Conservation (phyloP, 2,797 vertebrate species). For the Peromyscus attwateri region DNA sequence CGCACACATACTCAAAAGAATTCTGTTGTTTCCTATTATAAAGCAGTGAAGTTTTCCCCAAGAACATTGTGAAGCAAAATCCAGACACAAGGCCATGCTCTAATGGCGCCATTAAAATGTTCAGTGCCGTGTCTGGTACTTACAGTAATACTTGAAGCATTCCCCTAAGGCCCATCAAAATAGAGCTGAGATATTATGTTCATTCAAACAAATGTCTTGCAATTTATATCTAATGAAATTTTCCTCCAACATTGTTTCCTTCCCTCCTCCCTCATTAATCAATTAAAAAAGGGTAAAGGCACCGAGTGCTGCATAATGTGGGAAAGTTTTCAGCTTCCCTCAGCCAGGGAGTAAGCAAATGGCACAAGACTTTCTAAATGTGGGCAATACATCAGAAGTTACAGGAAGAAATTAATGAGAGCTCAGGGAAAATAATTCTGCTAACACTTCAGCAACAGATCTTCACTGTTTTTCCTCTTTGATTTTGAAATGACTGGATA, state of each 20-base stretch:
- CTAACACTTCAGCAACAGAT: slow-evolving; percentile 37
- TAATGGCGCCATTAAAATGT: slow-evolving; percentile 69
- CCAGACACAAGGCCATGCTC: slow-evolving; percentile 62
- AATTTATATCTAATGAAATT: slow-evolving; percentile 81
- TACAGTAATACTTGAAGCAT: slow-evolving; percentile 66
- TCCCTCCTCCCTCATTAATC: slow-evolving; percentile 73
- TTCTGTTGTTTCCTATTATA: slow-evolving; percentile 53
- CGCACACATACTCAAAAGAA: slow-evolving; percentile 44
- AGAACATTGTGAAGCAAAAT: slow-evolving; percentile 77
- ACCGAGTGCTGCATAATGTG: neutral
- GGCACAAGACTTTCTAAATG: slow-evolving; percentile 13
- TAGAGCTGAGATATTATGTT: slow-evolving; percentile 68
- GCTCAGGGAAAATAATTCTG: slow-evolving; percentile 52
- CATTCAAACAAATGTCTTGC: slow-evolving; percentile 80
- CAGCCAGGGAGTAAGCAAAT: slow-evolving; percentile 29
- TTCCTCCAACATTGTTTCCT: slow-evolving; percentile 70
- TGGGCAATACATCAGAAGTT: neutral
- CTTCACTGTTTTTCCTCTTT: slow-evolving; percentile 69
- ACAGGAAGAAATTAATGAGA: slow-evolving; percentile 58
- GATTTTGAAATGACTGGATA: slow-evolving; percentile 78
- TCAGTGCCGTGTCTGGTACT: slow-evolving; percentile 61
- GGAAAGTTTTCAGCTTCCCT: slow-evolving; percentile 25
- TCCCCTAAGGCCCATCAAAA: slow-evolving; percentile 77
- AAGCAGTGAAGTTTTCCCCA: slow-evolving; percentile 64
- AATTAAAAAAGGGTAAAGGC: slow-evolving; percentile 66